phyloP scores from a whole-genome alignment of 2,113 vertebrate species.

The Heliornis fulica region DNA sequence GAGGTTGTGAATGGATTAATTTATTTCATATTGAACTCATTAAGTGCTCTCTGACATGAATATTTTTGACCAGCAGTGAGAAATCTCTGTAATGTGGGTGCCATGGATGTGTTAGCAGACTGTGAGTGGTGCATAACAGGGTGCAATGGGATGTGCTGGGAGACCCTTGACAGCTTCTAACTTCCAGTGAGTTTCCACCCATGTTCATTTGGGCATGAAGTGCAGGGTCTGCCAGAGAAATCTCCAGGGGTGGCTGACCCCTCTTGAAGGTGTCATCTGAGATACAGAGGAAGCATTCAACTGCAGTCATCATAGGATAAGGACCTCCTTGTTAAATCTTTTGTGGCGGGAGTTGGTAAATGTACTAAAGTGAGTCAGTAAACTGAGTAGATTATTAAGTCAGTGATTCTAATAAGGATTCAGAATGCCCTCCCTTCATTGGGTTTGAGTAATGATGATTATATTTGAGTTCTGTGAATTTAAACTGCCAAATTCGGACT shows the following conservation, averaged over 20 bases:
- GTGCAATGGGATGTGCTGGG: accelerated
- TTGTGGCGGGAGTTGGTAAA: not conserved
- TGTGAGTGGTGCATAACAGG: not conserved
- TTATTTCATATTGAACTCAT: not conserved
- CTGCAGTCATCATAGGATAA: not conserved
- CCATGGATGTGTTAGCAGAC: not conserved
- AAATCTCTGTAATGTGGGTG: not conserved
- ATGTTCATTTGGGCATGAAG: not conserved
- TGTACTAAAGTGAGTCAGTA: not conserved
- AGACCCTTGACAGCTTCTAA: not conserved
- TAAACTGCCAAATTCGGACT: not conserved
- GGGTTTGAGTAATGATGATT: constrained; percentile 1
- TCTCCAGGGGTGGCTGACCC: not conserved
- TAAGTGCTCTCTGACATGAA: not conserved
- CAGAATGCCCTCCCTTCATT: not conserved
- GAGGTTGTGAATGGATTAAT: not conserved
- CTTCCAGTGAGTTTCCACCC: not conserved
- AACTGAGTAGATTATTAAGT: not conserved
- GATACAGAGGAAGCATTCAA: not conserved
- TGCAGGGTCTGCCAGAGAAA: not conserved
- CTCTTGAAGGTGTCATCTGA: not conserved
- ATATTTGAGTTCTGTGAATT: not conserved
- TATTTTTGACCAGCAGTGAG: not conserved
- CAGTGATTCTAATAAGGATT: constrained; percentile 14
- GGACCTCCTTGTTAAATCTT: not conserved